A percentile compares a stretch with the other conserved stretches of the same genome.
Evolutionary conservation across 1,140 invertebrate genomes (phyloP).

Genomic region (Marisa cornuarietis): DNA sequence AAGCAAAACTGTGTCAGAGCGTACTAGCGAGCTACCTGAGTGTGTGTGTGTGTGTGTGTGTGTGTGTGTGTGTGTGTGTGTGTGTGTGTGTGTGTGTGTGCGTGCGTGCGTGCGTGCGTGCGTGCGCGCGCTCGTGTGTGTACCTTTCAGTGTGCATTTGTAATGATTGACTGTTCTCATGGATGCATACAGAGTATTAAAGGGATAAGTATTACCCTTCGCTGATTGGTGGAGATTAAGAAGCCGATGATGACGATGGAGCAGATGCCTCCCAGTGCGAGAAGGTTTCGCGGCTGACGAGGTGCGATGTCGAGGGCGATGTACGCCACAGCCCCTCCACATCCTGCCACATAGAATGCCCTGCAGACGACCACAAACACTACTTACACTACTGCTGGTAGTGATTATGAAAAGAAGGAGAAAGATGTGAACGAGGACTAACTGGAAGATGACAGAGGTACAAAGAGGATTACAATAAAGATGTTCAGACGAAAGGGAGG

Average conservation of each 20-base stretch:
- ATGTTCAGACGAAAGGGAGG: too few species aligned
- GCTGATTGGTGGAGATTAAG: not conserved
- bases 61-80: not conserved
- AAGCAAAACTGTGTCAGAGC: too few species aligned
- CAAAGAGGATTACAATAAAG: too few species aligned
- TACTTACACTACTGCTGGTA: too few species aligned
- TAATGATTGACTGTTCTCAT: not conserved
- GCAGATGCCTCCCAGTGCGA: not conserved
- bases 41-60: not conserved
- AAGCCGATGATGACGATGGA: not conserved
- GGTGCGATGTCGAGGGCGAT: too few species aligned
- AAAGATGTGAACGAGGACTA: too few species aligned
- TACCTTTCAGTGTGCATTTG: not conserved
- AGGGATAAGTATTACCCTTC: not conserved
- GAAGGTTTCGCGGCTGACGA: not conserved
- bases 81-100: too few species aligned
- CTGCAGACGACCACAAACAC: too few species aligned
- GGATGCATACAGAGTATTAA: not conserved
- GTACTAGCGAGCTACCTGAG: not conserved
- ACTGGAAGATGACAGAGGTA: too few species aligned
- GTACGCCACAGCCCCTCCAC: too few species aligned
- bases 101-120: not conserved
- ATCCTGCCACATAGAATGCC: too few species aligned
- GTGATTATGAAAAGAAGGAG: too few species aligned
- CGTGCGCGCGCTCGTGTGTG: not conserved